A percentile compares a stretch with the other conserved stretches of the same genome.
These are phyloP conservation scores for Galerucella pusilla DNA, from an alignment of 2,888 invertebrate species.

Conservation along the genomic window DNA sequence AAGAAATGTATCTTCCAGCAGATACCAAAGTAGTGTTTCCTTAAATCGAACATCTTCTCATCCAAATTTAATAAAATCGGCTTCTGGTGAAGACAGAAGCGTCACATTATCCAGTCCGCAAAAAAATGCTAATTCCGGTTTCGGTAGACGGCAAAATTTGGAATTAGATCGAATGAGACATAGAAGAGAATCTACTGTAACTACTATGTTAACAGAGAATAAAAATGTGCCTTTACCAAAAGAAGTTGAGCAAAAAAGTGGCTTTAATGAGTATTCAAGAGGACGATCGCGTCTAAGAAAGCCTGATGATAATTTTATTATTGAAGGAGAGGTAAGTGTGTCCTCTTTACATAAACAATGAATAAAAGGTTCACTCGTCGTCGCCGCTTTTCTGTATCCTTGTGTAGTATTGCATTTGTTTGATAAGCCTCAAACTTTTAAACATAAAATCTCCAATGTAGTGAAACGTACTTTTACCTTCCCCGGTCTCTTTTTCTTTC, in stretches of 20 bases:
- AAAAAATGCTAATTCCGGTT: conserved; percentile 59
- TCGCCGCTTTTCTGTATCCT: no score
- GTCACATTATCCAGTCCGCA: background rate
- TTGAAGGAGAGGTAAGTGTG: conserved; percentile 55
- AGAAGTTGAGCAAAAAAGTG: conserved; percentile 55
- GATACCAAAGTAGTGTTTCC: conserved; percentile 20
- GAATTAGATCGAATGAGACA: conserved; percentile 44
- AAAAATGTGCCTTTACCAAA: background rate
- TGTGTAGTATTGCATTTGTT: no score
- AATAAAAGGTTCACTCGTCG: no score
- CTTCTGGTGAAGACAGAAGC: conserved; percentile 12
- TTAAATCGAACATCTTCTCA: conserved; percentile 37
- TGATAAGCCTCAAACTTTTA: no score
- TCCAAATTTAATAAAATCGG: conserved; percentile 34
- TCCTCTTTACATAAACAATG: no score
- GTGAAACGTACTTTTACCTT: no score
- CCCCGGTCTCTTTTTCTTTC: no score
- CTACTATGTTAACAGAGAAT: background rate
- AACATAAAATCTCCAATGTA: no score
- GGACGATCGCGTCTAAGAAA: conserved; percentile 63
- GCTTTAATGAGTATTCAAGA: conserved; percentile 64
- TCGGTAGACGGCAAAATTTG: conserved; percentile 41
- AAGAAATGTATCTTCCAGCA: conserved; percentile 28
- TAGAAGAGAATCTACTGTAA: conserved; percentile 40
- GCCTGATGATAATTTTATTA: conserved; percentile 56